Conservation (phyloP, 1,140 invertebrate species). For the Halesus radiatus region DNA sequence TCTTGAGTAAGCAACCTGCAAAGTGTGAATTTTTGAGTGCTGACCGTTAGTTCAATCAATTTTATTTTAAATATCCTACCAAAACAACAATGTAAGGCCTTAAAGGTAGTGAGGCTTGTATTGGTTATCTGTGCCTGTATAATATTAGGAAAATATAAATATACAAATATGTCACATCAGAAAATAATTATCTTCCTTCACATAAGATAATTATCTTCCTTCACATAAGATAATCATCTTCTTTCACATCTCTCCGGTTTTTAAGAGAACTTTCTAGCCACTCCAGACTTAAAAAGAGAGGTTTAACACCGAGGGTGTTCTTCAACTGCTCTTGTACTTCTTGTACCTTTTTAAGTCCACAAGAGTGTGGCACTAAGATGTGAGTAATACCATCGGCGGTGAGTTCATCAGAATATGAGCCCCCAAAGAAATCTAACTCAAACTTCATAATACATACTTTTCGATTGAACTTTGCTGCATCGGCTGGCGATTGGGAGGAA, state of each 20-base stretch:
- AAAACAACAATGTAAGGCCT: too few species aligned
- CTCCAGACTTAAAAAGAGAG: constrained; percentile 34
- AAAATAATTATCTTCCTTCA: too few species aligned
- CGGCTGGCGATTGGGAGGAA: not conserved
- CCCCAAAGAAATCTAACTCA: constrained; percentile 45
- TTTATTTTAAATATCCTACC: too few species aligned
- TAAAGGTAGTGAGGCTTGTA: too few species aligned
- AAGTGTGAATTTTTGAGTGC: too few species aligned
- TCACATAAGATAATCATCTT: constrained; percentile 32
- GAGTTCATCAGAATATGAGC: constrained; percentile 13
- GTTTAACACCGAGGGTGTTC: constrained; percentile 3
- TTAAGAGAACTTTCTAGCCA: constrained; percentile 48
- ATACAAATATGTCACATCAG: too few species aligned
- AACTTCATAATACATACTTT: constrained; percentile 35
- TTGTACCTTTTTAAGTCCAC: not conserved
- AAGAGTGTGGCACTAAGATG: constrained; percentile 25
- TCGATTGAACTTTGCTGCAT: not conserved
- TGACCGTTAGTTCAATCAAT: too few species aligned
- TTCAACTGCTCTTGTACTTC: not conserved
- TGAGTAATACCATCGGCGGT: constrained; percentile 40
- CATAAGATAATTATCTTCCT: not conserved
- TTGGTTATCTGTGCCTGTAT: too few species aligned
- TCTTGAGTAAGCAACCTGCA: too few species aligned
- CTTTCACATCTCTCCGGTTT: constrained; percentile 15
- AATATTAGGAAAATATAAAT: too few species aligned